These are phyloP conservation scores for Magallana angulata DNA, from an alignment of 1,140 invertebrate genomes.

Conservation along the genomic window DNA sequence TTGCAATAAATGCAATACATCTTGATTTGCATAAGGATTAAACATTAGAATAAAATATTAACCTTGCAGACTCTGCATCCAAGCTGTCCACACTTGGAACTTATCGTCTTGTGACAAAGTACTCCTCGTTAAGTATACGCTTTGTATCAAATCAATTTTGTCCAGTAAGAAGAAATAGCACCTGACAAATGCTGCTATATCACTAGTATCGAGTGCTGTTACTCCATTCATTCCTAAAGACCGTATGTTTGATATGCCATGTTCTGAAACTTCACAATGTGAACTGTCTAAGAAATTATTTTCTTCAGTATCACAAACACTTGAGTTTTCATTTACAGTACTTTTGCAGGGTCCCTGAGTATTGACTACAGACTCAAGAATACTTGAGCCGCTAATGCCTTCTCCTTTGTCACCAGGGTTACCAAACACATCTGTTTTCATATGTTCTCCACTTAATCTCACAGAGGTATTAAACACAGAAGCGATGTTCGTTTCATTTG, in stretches of 20 bases:
- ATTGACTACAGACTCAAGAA: not conserved
- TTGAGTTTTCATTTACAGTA: not conserved
- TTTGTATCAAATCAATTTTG: slow-evolving; percentile 3
- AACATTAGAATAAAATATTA: not conserved
- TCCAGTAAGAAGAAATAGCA: slow-evolving; percentile 32
- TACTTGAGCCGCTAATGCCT: not conserved
- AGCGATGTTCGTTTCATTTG: not conserved
- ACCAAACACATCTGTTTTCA: not conserved
- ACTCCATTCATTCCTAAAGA: no score
- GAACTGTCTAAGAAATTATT: no score
- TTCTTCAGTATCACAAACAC: no score
- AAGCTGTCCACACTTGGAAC: slow-evolving; percentile 2
- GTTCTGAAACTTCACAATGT: no score
- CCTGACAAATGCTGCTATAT: not conserved
- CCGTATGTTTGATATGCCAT: no score
- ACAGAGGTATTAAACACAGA: not conserved
- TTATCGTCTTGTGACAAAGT: slow-evolving; percentile 7
- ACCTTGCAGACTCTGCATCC: slow-evolving; percentile 13
- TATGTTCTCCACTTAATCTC: not conserved
- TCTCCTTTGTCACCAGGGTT: not conserved
- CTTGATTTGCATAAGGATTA: no score
- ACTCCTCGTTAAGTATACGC: not conserved
- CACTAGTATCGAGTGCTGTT: not conserved
- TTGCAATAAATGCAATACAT: no score
- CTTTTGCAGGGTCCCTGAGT: not conserved